Conservation (phyloP, 2,888 invertebrate species). For the Cyaniris semiargus region DNA sequence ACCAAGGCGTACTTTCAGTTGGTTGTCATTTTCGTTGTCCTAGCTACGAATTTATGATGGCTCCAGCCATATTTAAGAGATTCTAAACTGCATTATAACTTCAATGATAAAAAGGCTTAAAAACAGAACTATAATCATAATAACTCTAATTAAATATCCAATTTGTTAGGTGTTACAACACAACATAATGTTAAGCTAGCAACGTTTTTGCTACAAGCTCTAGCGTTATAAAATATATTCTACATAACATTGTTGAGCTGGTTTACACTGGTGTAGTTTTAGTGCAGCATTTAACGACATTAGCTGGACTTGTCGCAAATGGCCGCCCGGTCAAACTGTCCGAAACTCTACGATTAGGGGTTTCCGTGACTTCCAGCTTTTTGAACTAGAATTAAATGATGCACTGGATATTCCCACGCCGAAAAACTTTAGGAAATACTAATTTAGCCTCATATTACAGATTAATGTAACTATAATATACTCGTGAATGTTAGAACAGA, state of each 20-base stretch:
- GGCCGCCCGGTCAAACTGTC: conserved; percentile 53
- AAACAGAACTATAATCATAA: neutral
- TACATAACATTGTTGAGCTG: conserved; percentile 17
- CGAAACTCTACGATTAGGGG: conserved; percentile 49
- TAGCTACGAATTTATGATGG: too few relatives aligned
- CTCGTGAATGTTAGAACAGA: neutral
- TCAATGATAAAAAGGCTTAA: neutral
- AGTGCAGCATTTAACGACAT: conserved; percentile 59
- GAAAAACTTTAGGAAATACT: neutral
- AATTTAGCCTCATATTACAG: conserved; percentile 1
- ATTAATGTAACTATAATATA: neutral
- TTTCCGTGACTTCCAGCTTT: conserved; percentile 35
- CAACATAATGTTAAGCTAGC: neutral
- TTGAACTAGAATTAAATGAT: conserved; percentile 33
- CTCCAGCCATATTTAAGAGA: too few relatives aligned
- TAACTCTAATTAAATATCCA: neutral
- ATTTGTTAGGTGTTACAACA: neutral
- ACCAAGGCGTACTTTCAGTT: too few relatives aligned
- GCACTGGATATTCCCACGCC: conserved; percentile 23
- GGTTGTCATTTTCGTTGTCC: too few relatives aligned
- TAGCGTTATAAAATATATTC: conserved; percentile 16
- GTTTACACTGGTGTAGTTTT: conserved; percentile 20
- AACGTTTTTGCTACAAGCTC: conserved; percentile 1
- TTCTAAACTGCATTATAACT: neutral
- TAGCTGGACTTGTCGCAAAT: conserved; percentile 55